Base-by-base conservation (phyloP, 2,113 vertebrate species). In the Sula dactylatra region DNA sequence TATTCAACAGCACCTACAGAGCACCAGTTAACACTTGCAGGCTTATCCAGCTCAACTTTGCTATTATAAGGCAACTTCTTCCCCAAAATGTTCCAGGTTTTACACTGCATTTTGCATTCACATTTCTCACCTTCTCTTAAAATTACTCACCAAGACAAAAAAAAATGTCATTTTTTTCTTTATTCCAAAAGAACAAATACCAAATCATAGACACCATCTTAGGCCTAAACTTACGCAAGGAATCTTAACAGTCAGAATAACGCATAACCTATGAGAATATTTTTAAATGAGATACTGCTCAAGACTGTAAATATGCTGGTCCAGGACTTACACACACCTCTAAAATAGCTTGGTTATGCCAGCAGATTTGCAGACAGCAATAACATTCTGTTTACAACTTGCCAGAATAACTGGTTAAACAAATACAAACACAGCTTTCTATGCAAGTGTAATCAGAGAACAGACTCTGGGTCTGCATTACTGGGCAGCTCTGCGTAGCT, bases 301-400 rank as follows among this genome's bases (percentile, higher is more conserved):
- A 34, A 86, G 54, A 52, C 36, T 67, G 17, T 26, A 93, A 73
- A 84, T 61, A 42, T 8, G 18, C 52, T 52, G 16, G 20, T 64
- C 47, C 1, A 0, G 6, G 32, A 67, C 17, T 79, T 24, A 22
- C 4, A 64, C 1, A 1, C 10, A 31, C 27, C 32, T 64, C 45
- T 49, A 49, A 38, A 73, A 47, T 2, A 67, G 20, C 9, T 6
- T 38, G 10, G 40, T 59, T 82, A 67, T 6, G 21, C 32, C 47
- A 66, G 11, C n/a, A 83, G 64, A 65, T 44, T 61, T 81, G 36
- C 45, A 81, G 18, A 36, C 24, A 86, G 22, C 25, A 70, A 19
- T 31, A 92, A 67, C 5, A 44, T 5, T 18, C 20, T 34, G 17
- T 34, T 77, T 36, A 36, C 2, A 10, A 18, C n/a, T 78, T 77